These are phyloP conservation scores for Synaphobranchus kaupii DNA, from an alignment of 2,797 vertebrate species.

Conservation along the genomic window DNA sequence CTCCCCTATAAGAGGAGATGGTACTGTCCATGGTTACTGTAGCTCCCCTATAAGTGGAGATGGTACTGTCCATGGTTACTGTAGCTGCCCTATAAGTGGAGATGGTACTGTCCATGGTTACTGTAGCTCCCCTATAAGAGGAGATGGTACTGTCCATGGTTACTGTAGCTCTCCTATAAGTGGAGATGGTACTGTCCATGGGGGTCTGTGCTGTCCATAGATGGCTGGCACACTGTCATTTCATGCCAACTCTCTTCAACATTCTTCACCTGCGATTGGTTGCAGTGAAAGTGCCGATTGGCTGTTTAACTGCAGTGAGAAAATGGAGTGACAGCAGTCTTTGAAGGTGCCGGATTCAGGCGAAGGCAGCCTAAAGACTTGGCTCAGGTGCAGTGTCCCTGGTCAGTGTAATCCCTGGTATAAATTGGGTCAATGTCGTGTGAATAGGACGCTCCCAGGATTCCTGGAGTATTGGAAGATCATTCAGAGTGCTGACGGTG, in stretches of 20 bases:
- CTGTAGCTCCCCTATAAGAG: no score
- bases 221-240: no score
- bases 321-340: background rate
- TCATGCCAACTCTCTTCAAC: no score
- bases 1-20: no score
- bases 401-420: background rate
- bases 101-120: background rate
- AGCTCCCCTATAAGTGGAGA: background rate
- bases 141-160: slow-evolving; percentile 5
- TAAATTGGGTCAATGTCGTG: background rate
- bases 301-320: background rate
- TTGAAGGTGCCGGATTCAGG: background rate
- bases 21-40: no score
- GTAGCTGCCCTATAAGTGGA: background rate
- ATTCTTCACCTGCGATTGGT: background rate
- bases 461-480: background rate
- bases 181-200: no score
- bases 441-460: background rate
- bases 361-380: background rate
- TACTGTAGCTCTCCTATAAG: background rate
- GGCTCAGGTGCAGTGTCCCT: background rate
- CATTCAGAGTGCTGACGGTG: background rate
- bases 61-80: background rate
- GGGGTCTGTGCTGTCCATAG: no score
- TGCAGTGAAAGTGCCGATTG: background rate